A percentile compares a stretch with the other conserved stretches of the same genome.
phyloP scores from a whole-genome alignment of 2,888 invertebrate species.

The Cylindroiulus punctatus region DNA sequence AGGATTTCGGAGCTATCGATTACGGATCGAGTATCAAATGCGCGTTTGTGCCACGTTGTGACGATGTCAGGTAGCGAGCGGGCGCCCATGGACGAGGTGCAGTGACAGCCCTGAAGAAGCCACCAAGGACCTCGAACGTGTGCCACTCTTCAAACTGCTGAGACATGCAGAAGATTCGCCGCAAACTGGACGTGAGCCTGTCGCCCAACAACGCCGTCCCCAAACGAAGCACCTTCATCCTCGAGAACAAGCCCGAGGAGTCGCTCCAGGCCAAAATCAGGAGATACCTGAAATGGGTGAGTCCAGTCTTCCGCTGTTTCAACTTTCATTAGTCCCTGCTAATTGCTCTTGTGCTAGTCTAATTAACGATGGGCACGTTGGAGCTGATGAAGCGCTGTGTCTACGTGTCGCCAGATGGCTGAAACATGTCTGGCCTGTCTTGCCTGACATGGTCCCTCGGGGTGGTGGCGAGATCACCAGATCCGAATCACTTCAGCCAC shows the following conservation, averaged over 20 bases:
- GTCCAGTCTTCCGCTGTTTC: neutral
- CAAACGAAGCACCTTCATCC: neutral
- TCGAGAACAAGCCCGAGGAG: neutral
- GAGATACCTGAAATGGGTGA: constrained; percentile 4
- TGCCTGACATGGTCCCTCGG: too few relatives aligned
- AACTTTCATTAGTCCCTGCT: too few relatives aligned
- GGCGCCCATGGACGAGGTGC: neutral
- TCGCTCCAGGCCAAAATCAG: neutral
- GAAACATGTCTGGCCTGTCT: too few relatives aligned
- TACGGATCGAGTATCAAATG: constrained; percentile 17
- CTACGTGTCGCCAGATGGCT: too few relatives aligned
- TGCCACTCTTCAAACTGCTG: neutral
- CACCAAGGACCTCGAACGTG: neutral
- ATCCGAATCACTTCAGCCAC: too few relatives aligned
- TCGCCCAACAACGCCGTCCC: neutral
- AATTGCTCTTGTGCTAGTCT: too few relatives aligned
- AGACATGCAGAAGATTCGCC: neutral
- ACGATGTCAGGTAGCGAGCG: constrained; percentile 4
- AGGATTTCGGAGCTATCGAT: neutral
- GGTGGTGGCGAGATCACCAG: too few relatives aligned
- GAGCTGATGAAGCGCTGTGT: too few relatives aligned
- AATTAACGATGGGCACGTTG: too few relatives aligned
- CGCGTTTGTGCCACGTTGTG: constrained; percentile 28
- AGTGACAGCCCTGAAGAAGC: neutral
- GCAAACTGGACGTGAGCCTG: neutral